phyloP scores from a whole-genome alignment of 2,113 vertebrate genomes.

The Heterotilapia buettikoferi region DNA sequence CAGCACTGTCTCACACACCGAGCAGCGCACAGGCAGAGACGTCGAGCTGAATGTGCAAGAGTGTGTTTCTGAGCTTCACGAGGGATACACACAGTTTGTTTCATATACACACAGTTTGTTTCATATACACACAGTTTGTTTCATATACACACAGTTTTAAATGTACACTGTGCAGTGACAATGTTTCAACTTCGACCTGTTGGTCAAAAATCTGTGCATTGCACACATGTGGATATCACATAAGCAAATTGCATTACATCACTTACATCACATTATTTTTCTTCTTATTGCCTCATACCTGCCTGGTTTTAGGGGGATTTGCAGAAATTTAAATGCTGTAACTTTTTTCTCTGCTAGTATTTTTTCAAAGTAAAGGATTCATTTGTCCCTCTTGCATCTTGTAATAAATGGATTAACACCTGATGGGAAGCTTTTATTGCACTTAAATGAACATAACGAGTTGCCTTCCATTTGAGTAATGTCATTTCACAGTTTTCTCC shows the following conservation, averaged over 20 bases:
- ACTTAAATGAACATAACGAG: not conserved
- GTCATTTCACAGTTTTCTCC: not conserved
- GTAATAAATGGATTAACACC: not conserved
- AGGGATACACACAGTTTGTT: not conserved
- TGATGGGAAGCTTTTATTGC: not conserved
- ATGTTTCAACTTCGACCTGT: not conserved
- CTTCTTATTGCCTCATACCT: not conserved
- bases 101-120: not conserved
- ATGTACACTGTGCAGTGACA: not conserved
- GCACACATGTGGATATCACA: not conserved
- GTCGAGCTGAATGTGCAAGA: not conserved
- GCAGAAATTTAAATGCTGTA: not conserved
- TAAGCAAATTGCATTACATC: not conserved
- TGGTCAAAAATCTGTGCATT: not conserved
- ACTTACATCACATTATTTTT: not conserved
- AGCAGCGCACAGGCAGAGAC: too few relatives aligned
- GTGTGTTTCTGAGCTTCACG: not conserved
- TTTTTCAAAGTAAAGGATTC: not conserved
- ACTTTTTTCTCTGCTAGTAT: not conserved
- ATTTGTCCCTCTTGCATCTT: not conserved
- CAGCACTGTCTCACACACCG: not conserved
- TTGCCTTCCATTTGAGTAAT: not conserved
- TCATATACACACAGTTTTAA: accelerated
- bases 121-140: accelerated
- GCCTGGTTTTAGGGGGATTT: not conserved